Base-by-base conservation (phyloP, 1,140 invertebrate genomes). In the Drosophila gunungcola region DNA sequence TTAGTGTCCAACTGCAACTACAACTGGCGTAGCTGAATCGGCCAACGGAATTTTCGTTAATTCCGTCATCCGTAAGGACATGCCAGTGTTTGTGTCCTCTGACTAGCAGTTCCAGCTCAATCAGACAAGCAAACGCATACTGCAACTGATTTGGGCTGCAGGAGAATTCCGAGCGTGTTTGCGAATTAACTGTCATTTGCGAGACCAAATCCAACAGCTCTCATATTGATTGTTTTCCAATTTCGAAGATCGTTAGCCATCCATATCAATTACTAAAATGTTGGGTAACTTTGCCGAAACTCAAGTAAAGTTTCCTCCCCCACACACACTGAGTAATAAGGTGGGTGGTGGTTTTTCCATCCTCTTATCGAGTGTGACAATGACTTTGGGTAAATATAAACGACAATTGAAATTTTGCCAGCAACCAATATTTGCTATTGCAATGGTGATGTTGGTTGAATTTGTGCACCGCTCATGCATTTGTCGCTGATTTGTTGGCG, bases 401-500 rank as follows among this genome's bases (percentile, higher is more conserved):
- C 62, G 63, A 73, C 74, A 82, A 88, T 86, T 81, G 83, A 79
- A 86, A 86, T 80, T 85, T 60, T 69, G 65, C 63, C 63, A 74
- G 70, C 65, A 46, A 79, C 75, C 83, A 81, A 79, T 86, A 86
- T 82, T 86, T 86, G 83, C 88, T 86, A 73, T 79, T 88, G 65
- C 75, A 25, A n/a, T 32, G 53, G 4, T 34, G 16, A 11, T 16
- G 52, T 48, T 43, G 29, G n/a, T 16, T 43, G 60, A 2, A 13
- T 29, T 32, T 29, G 29, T 16, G 48, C 27, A 32, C 27, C 48
- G 42, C 38, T 42, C 60, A 60, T 51, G 61, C 70, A 86, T 82
- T 86, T 82, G 78, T 73, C 75, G 75, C 73, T 80, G 79, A 83
- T 88, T 88, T 79, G 83, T 79, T 88, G 83, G 83, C 83, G 83